phyloP scores from a whole-genome alignment of 2,113 vertebrate species.

The Nasalis larvatus region DNA sequence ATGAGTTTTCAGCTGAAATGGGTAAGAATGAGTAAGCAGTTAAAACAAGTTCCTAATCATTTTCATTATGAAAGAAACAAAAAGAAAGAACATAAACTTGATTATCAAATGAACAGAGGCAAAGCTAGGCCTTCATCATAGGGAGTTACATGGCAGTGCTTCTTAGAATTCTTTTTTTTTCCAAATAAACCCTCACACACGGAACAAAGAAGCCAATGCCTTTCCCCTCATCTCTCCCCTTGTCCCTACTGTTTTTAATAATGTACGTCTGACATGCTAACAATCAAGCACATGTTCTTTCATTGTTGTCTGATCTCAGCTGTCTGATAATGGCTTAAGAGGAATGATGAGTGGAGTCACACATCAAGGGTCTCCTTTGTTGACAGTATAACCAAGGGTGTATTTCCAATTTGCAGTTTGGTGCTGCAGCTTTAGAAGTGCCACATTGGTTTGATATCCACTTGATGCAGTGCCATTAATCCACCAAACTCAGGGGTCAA shows the following conservation, averaged over 20 bases:
- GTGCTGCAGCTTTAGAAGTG: conserved; percentile 71
- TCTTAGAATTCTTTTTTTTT: conserved; percentile 69
- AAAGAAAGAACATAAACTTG: neutral
- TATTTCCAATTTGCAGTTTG: conserved; percentile 82
- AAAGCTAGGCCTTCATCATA: conserved; percentile 46
- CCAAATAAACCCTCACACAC: conserved; percentile 58
- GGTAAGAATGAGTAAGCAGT: conserved; percentile 8
- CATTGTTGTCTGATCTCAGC: conserved; percentile 80
- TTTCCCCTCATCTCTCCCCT: conserved; percentile 65
- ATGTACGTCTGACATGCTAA: conserved; percentile 77
- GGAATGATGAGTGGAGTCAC: conserved; percentile 73
- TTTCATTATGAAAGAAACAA: conserved; percentile 13
- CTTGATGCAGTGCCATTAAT: conserved; percentile 67
- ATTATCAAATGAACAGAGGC: conserved; percentile 32
- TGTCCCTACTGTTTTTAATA: conserved; percentile 79
- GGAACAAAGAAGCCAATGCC: conserved; percentile 69
- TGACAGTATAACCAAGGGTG: conserved; percentile 57
- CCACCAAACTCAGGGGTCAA: conserved; percentile 73
- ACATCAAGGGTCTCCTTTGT: conserved; percentile 80
- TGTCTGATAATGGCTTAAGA: conserved; percentile 76
- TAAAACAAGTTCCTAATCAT: conserved; percentile 5
- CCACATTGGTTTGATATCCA: conserved; percentile 56
- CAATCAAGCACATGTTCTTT: conserved; percentile 76
- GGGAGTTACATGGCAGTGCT: neutral
- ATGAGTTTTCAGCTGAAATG: neutral